Conservation (phyloP, 2,113 vertebrate species). For the Xyrauchen texanus region DNA sequence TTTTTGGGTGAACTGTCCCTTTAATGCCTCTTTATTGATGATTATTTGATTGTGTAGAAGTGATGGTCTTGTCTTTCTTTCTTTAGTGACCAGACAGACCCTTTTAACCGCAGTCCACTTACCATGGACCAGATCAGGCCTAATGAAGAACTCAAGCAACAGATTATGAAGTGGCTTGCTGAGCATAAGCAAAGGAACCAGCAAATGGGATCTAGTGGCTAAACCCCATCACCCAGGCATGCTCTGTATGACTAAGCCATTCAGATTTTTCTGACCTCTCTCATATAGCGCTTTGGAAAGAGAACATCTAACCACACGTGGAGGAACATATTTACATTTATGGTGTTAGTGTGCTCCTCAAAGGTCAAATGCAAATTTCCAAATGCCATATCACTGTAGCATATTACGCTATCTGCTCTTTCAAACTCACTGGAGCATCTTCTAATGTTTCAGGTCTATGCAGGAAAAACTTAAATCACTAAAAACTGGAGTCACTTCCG, state of each 20-base stretch:
- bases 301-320: conserved; percentile 6
- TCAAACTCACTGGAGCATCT: background rate
- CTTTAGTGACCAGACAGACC: conserved; percentile 95
- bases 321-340: conserved; percentile 27
- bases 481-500: background rate
- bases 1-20: background rate
- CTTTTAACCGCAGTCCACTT: conserved; percentile 96
- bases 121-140: conserved; percentile 99
- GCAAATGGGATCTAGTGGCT: conserved; percentile 79
- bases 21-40: background rate
- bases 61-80: conserved; percentile 21
- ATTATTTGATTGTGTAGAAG: background rate
- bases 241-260: conserved; percentile 23
- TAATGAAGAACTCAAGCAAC: conserved; percentile 93
- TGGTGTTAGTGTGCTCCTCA: conserved; percentile 9
- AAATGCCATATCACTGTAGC: conserved; percentile 39
- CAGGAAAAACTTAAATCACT: background rate
- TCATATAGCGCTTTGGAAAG: conserved; percentile 21
- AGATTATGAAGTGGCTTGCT: conserved; percentile 90
- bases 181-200: conserved; percentile 86
- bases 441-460: background rate
- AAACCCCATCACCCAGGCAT: conserved; percentile 42
- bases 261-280: conserved; percentile 25
- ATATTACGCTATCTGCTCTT: conserved; percentile 19
- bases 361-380: conserved; percentile 26